Evolutionary conservation across 2,113 vertebrate species (phyloP).

Genomic region (Xyrauchen texanus): DNA sequence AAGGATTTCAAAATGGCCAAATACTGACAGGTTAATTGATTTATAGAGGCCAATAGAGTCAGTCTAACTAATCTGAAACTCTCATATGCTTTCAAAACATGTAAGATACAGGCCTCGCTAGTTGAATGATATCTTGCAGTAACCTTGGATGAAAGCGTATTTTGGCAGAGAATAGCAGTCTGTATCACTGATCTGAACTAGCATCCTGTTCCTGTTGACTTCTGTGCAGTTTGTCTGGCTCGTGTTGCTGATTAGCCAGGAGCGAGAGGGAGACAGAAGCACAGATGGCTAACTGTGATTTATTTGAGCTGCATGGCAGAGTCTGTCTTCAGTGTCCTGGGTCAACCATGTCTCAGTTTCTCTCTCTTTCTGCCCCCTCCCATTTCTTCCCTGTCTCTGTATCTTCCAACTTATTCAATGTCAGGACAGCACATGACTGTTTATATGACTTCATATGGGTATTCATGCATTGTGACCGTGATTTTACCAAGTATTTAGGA

Average conservation of each 20-base stretch:
- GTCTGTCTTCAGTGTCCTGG: slow-evolving; percentile 3
- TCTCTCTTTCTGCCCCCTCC: not conserved
- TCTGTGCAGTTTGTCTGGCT: slow-evolving; percentile 4
- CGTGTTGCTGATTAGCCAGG: slow-evolving; percentile 14
- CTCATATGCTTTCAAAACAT: too few species aligned
- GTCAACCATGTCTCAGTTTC: slow-evolving; percentile 2
- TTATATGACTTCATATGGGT: too few species aligned
- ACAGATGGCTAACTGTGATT: slow-evolving; percentile 28
- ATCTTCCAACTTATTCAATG: too few species aligned
- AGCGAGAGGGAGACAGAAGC: slow-evolving; percentile 13
- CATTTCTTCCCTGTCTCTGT: too few species aligned
- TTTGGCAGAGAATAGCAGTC: not conserved
- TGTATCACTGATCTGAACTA: not conserved
- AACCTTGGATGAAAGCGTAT: not conserved
- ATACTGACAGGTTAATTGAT: too few species aligned
- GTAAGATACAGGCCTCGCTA: not conserved
- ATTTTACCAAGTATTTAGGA: too few species aligned
- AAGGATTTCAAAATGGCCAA: too few species aligned
- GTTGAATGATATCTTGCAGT: not conserved
- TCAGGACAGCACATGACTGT: too few species aligned
- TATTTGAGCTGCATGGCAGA: slow-evolving; percentile 13
- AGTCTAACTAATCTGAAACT: too few species aligned
- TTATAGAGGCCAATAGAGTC: too few species aligned
- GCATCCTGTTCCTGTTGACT: slow-evolving; percentile 9
- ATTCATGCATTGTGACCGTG: too few species aligned